Evolutionary conservation across 2,113 vertebrate genomes (phyloP).

Genomic region (Edolisoma coerulescens): DNA sequence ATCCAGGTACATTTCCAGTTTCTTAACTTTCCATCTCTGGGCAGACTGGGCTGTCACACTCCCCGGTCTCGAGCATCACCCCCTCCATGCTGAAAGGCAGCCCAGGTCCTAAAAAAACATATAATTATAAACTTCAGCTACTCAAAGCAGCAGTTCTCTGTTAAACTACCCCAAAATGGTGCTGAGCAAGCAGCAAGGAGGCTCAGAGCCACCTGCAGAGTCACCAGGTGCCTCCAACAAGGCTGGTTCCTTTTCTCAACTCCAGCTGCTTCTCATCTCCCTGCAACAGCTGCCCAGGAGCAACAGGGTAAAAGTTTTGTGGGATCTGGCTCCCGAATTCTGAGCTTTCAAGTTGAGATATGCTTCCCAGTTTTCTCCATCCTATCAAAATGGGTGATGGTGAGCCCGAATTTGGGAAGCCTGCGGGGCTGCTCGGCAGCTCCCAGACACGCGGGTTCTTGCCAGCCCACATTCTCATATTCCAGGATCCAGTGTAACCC

Average conservation of each 20-base stretch:
- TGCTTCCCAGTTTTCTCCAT: neutral
- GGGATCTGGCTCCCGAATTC: neutral
- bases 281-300: neutral
- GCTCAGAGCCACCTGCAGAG: neutral
- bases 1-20: constrained; percentile 44
- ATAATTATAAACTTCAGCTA: neutral
- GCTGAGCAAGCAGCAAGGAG: neutral
- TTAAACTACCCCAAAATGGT: neutral
- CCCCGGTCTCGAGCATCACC: neutral
- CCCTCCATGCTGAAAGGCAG: neutral
- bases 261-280: neutral
- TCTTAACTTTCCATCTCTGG: neutral
- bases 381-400: neutral
- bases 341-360: neutral
- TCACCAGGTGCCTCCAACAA: neutral
- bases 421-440: neutral
- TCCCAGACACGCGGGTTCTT: neutral
- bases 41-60: neutral
- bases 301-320: neutral
- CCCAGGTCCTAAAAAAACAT: neutral
- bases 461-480: neutral
- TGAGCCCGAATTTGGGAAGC: neutral
- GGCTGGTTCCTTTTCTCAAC: neutral
- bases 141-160: neutral
- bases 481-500: neutral